Percentiles rank a stretch among this genome's conserved stretches.
phyloP scores from a whole-genome alignment of 2,888 invertebrate species.

The Neocrepidodera transversa region DNA sequence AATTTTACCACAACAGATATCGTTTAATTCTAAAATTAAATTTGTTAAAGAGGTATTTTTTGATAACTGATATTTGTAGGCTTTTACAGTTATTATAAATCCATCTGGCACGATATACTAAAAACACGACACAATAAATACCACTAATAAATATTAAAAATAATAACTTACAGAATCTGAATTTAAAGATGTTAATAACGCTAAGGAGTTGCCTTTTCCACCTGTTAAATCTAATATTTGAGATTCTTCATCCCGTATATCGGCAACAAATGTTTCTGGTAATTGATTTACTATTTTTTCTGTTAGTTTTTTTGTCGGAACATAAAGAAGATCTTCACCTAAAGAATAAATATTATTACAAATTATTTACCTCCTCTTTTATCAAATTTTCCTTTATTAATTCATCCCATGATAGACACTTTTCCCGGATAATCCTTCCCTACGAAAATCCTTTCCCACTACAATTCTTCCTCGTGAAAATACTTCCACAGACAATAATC shows the following conservation, averaged over 20 bases:
- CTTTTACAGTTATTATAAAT: constrained; percentile 72
- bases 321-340: constrained; percentile 26
- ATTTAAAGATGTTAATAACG: constrained; percentile 64
- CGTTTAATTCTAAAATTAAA: constrained; percentile 63
- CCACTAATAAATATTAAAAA: not conserved
- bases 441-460: too few relatives aligned
- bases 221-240: constrained; percentile 70
- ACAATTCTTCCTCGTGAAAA: too few relatives aligned
- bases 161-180: constrained; percentile 58
- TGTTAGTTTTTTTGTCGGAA: constrained; percentile 41
- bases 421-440: too few relatives aligned
- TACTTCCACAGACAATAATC: too few relatives aligned
- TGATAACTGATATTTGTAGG: constrained; percentile 68
- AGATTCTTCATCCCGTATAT: constrained; percentile 63
- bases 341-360: not conserved
- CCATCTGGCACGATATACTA: constrained; percentile 72
- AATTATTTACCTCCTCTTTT: not conserved
- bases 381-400: not conserved
- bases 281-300: constrained; percentile 37
- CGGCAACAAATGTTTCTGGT: constrained; percentile 39
- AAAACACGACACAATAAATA: too few relatives aligned
- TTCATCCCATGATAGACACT: too few relatives aligned
- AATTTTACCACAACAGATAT: constrained; percentile 63
- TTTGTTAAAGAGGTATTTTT: constrained; percentile 59
- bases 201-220: constrained; percentile 81